Percentiles rank a stretch among this genome's conserved stretches.
phyloP scores from a whole-genome alignment of 2,113 vertebrate genomes.

The Nansenia antarctica region DNA sequence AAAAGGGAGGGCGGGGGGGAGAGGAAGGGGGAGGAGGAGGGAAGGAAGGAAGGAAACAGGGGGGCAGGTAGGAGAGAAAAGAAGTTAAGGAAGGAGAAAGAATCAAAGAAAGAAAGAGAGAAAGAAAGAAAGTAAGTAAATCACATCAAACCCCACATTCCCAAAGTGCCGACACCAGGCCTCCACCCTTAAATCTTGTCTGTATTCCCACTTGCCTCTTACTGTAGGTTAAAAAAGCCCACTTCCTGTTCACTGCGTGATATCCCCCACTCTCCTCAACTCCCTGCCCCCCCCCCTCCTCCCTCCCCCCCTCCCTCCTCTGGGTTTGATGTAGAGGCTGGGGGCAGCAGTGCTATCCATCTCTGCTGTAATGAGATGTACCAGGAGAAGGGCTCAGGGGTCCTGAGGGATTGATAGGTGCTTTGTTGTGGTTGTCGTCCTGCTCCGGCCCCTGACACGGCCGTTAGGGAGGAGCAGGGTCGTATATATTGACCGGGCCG shows the following conservation, averaged over 20 bases:
- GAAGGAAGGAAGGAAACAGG: neutral
- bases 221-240: neutral
- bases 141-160: neutral
- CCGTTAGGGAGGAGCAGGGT: slow-evolving; percentile 62
- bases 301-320: neutral
- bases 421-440: slow-evolving; percentile 60
- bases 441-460: slow-evolving; percentile 59
- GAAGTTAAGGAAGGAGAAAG: neutral
- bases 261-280: slow-evolving; percentile 21
- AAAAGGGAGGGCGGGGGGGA: neutral
- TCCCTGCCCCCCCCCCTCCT: no score
- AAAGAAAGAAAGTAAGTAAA: neutral
- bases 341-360: slow-evolving; percentile 40
- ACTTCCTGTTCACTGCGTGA: slow-evolving; percentile 24
- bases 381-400: slow-evolving; percentile 40
- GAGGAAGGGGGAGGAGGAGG: neutral
- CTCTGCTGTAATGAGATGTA: slow-evolving; percentile 65
- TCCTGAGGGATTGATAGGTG: slow-evolving; percentile 54
- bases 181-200: neutral
- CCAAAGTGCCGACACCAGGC: no score
- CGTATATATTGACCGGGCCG: slow-evolving; percentile 51
- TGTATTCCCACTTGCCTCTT: neutral
- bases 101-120: neutral
- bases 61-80: neutral
- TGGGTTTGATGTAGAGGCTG: slow-evolving; percentile 25